Evolutionary conservation across 2,113 vertebrate genomes (phyloP), one percentile per base, ranked within the genome.

Genomic region (Morone saxatilis): DNA sequence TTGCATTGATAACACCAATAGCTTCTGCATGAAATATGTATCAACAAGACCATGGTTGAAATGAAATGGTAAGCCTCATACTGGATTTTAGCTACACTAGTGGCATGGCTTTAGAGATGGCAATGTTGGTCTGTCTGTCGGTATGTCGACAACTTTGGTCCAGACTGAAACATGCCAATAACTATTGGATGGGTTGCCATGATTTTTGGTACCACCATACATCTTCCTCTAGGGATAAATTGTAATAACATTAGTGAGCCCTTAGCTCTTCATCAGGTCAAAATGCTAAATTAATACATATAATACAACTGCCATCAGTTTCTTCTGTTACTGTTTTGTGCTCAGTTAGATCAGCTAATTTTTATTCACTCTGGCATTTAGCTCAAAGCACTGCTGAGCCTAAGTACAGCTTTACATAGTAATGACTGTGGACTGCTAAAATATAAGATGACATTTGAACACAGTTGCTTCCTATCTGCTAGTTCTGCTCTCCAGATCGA

Each of bases 11-110:
- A 56, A 71, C 4, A 53, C 0, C 7, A 62, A 74, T 25, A 11
- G 11, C 31, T 31, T 2, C 19, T 57, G 13, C 22, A 38, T 31
- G 8, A 0, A 60, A 68, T 13, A 62, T 6, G 40, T 16, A 83
- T 13, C 25, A 63, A 65, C 40, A 47, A 66, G 60, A 73, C 70
- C 69, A 65, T 56, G 3, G 59, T 8, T 60, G 36, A 78, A 80
- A 70, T 71, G 14, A 62, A 41, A 1, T 31, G 31, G 1, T 10
- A 25, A 22, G n/a, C 6, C 5, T 36, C 7, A 2, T 10, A 5
- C 50, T 17, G 22, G 22, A 19, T 56, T 56, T 67, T 20, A 65
- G 14, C 31, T 51, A 43, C 9, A 63, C 60, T 13, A 13, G 22
- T 47, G 14, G 41, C 63, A 50, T 9, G 22, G 17, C 57, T 50